A percentile compares a stretch with the other conserved stretches of the same genome.
phyloP scores from a whole-genome alignment of 1,140 invertebrate species.

The Archegozetes longisetosus region DNA sequence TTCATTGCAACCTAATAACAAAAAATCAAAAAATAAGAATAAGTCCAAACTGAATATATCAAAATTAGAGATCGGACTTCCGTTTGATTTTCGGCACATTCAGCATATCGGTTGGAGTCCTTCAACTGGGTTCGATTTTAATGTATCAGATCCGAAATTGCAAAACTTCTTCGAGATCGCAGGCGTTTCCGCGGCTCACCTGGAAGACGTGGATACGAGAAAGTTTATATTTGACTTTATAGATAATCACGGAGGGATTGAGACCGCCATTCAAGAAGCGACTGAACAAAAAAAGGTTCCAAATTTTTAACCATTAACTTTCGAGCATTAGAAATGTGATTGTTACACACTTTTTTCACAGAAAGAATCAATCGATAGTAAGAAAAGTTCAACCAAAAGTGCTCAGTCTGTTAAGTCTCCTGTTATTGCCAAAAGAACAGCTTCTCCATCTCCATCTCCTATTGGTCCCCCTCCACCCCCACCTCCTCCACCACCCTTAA shows the following conservation, averaged over 20 bases:
- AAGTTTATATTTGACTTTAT: constrained; percentile 92
- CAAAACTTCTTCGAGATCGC: constrained; percentile 54
- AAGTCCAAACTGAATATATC: constrained; percentile 42
- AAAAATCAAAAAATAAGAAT: constrained; percentile 20
- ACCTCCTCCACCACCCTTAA: constrained; percentile 12
- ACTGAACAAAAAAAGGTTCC: constrained; percentile 12
- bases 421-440: constrained; percentile 25
- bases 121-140: constrained; percentile 53
- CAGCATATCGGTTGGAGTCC: constrained; percentile 78
- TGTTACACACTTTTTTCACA: too few relatives aligned
- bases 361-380: too few relatives aligned
- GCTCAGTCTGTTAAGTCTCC: constrained; percentile 21
- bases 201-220: constrained; percentile 65
- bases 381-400: too few relatives aligned
- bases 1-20: not conserved
- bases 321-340: too few relatives aligned
- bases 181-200: constrained; percentile 58
- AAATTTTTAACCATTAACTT: too few relatives aligned
- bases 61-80: constrained; percentile 77
- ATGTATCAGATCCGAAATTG: constrained; percentile 46
- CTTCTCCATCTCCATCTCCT: constrained; percentile 16
- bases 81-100: constrained; percentile 63
- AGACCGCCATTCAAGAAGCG: constrained; percentile 35
- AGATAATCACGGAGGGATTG: constrained; percentile 57
- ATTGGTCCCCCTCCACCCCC: constrained; percentile 17